phyloP scores from a whole-genome alignment of 2,888 invertebrate species.

The Xestia sexstrigata region DNA sequence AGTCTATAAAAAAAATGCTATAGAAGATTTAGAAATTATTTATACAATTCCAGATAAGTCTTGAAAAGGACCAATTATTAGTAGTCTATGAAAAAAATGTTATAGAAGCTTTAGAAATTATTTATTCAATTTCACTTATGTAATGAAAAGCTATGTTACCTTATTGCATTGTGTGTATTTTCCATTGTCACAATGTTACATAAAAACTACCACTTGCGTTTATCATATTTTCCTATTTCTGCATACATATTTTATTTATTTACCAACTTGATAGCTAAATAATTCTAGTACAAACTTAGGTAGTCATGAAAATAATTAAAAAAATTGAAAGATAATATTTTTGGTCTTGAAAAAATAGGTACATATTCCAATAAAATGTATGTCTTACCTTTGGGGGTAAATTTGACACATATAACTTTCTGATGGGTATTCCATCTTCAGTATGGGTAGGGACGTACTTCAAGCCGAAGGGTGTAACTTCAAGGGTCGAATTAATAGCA shows the following conservation, averaged over 20 bases:
- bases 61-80: too few relatives aligned
- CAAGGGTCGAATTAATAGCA: conserved; percentile 77
- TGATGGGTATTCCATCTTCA: conserved; percentile 90
- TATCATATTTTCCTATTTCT: not conserved
- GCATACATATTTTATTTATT: not conserved
- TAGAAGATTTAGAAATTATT: not conserved
- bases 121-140: not conserved
- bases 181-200: not conserved
- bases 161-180: not conserved
- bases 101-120: not conserved
- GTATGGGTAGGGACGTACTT: conserved; percentile 87
- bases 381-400: conserved; percentile 89
- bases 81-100: not conserved
- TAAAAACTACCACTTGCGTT: not conserved
- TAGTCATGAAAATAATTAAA: not conserved
- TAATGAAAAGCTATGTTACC: not conserved
- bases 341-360: not conserved
- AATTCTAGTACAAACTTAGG: not conserved
- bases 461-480: conserved; percentile 74
- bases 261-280: not conserved
- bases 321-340: not conserved
- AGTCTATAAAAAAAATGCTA: not conserved
- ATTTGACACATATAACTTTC: conserved; percentile 91
- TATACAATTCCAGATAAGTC: not conserved
- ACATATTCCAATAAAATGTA: not conserved